Evolutionary conservation across 2,888 invertebrate genomes (phyloP), one percentile per base, ranked within the genome.

Genomic region (Scaptomyza reducta): DNA sequence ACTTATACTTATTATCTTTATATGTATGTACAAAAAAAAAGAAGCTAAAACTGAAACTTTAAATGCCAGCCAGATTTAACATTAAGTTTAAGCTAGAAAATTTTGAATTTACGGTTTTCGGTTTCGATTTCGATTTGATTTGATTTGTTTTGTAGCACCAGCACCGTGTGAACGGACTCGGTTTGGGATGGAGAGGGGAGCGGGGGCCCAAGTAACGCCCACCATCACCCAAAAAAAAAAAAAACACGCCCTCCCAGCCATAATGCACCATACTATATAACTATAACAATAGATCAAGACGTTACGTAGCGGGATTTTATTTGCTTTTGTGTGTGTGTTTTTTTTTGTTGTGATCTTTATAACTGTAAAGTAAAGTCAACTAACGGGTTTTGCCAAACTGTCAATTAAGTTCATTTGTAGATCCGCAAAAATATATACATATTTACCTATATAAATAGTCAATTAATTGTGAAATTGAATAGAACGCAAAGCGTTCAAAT

Each of bases 31-130:
- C 29, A 25, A 7, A 10, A 7, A 10, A 46, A 2, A n/a, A 29
- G 35, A 45, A 18, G 53, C 9, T 6, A 2, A 25, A 13, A 33
- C 35, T 14, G 0, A 25, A 41, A 41, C 18, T 18, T 25, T 31
- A 58, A 41, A 44, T 53, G 68, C 50, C 67, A 70, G 69, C 41
- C n/a, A n/a, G 29, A 54, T 35, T 53, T 55, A 60, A 51, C 16
- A 47, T 62, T 41, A 58, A 33, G 40, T 65, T 73, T 70, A 73
- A 71, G 69, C 61, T 77, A 70, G 76, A 42, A 38, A 66, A 51
- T 77, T 77, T 63, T 56, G 54, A 77, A 70, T 78, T 79, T 50
- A 62, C 65, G 62, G 72, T 70, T 74, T 71, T 74, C 75, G 75
- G 66, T 74, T 73, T 66, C 69, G 59, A 22, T 64, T 62, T 55